Percentiles rank a stretch among this genome's conserved stretches.
phyloP scores from a whole-genome alignment of 2,797 vertebrate species.

The Tapera naevia region DNA sequence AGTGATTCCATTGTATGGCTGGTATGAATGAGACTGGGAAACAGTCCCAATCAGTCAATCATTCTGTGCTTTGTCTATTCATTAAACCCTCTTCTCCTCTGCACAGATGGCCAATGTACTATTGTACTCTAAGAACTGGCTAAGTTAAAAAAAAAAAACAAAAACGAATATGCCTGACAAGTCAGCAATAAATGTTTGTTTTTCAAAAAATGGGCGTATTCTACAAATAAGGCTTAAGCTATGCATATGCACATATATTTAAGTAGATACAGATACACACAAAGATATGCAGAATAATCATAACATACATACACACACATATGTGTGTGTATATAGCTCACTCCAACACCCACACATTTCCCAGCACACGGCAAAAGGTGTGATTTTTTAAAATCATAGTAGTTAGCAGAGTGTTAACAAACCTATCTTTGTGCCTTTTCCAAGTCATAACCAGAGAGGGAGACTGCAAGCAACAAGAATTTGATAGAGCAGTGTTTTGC shows the following conservation, averaged over 20 bases:
- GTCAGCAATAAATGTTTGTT: conserved; percentile 56
- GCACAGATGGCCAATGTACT: conserved; percentile 71
- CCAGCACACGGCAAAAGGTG: conserved; percentile 29
- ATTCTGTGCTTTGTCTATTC: conserved; percentile 72
- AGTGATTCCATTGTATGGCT: conserved; percentile 69
- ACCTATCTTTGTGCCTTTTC: not conserved
- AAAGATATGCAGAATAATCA: not conserved
- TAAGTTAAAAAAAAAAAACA: conserved; percentile 62
- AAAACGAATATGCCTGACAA: conserved; percentile 58
- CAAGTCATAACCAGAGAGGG: not conserved
- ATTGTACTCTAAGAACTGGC: conserved; percentile 63
- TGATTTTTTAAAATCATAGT: not conserved
- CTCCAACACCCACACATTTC: not conserved
- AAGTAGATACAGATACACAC: not conserved
- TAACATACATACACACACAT: not conserved
- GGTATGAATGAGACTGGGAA: conserved; percentile 71
- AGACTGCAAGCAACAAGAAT: not conserved
- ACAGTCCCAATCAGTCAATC: conserved; percentile 71
- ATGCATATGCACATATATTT: not conserved
- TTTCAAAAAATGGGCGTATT: not conserved
- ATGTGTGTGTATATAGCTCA: accelerated
- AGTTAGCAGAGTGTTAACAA: not conserved
- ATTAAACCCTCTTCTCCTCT: conserved; percentile 69
- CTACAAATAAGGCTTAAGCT: not conserved
- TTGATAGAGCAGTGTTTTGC: not conserved